phyloP scores from a whole-genome alignment of 2,113 vertebrate genomes.

The Perognathus longimembris region DNA sequence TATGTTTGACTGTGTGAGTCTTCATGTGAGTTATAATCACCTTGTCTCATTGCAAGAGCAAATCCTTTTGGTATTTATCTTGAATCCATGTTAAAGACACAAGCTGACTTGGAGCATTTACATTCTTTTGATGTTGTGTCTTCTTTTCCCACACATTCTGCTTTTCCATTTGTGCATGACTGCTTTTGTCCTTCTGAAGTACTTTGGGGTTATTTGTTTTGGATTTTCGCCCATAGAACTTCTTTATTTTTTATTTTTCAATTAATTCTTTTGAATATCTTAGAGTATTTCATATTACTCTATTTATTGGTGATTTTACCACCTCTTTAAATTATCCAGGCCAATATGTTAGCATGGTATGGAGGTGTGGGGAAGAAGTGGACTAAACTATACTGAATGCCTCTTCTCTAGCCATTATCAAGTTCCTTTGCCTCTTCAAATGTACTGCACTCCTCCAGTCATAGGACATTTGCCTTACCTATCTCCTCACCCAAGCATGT shows the following conservation, averaged over 20 bases:
- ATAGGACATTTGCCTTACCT: neutral
- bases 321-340: conserved; percentile 18
- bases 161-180: neutral
- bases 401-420: too few species aligned
- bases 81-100: neutral
- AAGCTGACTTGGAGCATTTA: neutral
- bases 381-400: too few species aligned
- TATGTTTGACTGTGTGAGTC: neutral
- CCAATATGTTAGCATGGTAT: neutral
- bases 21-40: neutral
- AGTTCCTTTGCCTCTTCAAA: too few species aligned
- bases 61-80: neutral
- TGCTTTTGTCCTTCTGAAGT: neutral
- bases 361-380: too few species aligned
- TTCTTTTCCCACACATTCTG: neutral
- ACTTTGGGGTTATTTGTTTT: neutral
- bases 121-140: neutral
- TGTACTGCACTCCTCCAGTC: neutral
- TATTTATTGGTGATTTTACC: neutral
- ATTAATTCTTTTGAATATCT: neutral
- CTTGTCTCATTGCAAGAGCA: neutral
- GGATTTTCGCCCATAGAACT: neutral
- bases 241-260: neutral
- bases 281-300: neutral
- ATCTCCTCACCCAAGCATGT: neutral